phyloP scores from a whole-genome alignment of 2,888 invertebrate species.

The Conistra vaccinii region DNA sequence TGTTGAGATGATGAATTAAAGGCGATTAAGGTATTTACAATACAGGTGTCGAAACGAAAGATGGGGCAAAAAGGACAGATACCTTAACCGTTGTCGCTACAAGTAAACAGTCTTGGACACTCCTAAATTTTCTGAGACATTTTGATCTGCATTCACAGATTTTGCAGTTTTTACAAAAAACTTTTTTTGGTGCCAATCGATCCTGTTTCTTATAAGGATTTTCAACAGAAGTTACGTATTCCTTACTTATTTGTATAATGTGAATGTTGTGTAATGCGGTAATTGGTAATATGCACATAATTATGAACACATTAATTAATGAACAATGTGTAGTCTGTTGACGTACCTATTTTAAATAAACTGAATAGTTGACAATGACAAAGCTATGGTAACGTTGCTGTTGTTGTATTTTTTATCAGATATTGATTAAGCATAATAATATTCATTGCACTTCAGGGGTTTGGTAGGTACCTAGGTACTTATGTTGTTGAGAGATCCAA shows the following conservation, averaged over 20 bases:
- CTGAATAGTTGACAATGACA: slow-evolving; percentile 4
- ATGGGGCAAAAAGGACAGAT: too few relatives aligned
- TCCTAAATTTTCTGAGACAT: too few relatives aligned
- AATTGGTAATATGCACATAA: not conserved
- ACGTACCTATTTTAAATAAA: not conserved
- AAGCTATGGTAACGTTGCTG: not conserved
- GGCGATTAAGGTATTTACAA: not conserved
- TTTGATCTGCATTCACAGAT: too few relatives aligned
- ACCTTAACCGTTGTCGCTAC: too few relatives aligned
- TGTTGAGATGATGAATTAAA: not conserved
- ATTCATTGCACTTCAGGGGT: not conserved
- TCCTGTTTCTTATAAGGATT: not conserved
- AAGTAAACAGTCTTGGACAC: too few relatives aligned
- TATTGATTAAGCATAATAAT: slow-evolving; percentile 8
- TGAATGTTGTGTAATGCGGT: not conserved
- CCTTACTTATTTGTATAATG: not conserved
- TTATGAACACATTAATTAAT: not conserved
- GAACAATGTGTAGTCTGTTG: not conserved
- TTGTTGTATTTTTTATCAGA: not conserved
- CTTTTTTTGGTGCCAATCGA: too few relatives aligned
- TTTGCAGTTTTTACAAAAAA: too few relatives aligned
- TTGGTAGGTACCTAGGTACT: not conserved
- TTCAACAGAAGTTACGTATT: not conserved
- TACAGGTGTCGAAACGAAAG: not conserved
- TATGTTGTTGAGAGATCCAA: slow-evolving; percentile 1